Base-by-base conservation (phyloP, 2,888 invertebrate species). In the Diaperis boleti region DNA sequence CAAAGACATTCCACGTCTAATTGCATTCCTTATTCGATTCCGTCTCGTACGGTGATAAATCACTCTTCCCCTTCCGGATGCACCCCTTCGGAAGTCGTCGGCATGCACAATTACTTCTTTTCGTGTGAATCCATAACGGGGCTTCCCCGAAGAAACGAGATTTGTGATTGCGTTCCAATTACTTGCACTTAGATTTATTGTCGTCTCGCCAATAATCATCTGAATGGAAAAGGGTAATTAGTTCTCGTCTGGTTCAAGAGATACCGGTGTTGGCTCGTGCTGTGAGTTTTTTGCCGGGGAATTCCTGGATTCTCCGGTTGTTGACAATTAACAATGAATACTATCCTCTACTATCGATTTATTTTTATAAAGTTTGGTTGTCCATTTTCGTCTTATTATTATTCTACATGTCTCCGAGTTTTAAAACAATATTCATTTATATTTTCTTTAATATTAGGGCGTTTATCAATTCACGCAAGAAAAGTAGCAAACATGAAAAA, bases 11-110 rank as follows among this genome's bases (percentile, higher is more conserved):
- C 76, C 75, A 61, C 62, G 61, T 72, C 73, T 78, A 78, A 78
- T 78, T 78, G 75, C 78, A 77, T 78, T 78, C 76, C 76, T 76
- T 73, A 76, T 77, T 75, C 73, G 75, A 76, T 77, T 77, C 73
- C 69, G 69, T 68, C 67, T 70, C 66, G 74, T 72, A 74, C 64
- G 54, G 69, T 72, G 72, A 77, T 76, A 76, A 77, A 77, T 77
- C 77, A 75, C 72, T 71, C 68, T 69, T 67, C 72, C 74, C 72
- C 69, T 70, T 63, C 66, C 61, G 62, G 66, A 64, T 49, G 54
- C 64, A 59, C 67, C 70, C 71, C 69, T n/a, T 66, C 65, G 70
- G 71, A 69, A 73, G 70, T 69, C 71, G 70, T 68, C 62, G 65
- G 70, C 71, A 72, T 72, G 70, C 72, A 71, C 73, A 73, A 73